Conservation (phyloP, 2,888 invertebrate species). For the Apeira syringaria region DNA sequence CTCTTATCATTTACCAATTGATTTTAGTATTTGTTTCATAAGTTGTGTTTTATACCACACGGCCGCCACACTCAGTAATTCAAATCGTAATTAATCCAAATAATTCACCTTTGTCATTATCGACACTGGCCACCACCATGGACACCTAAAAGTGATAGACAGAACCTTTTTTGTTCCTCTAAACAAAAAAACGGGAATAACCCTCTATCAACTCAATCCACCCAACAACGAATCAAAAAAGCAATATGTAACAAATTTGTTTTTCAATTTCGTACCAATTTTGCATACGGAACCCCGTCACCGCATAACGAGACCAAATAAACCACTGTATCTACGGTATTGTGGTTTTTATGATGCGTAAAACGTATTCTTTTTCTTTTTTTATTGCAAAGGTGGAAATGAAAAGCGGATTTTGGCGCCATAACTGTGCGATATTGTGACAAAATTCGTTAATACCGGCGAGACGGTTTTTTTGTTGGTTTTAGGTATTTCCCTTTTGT, state of each 20-base stretch:
- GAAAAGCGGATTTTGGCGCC: conserved; percentile 57
- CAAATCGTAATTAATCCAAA: too few species aligned
- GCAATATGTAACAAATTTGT: conserved; percentile 84
- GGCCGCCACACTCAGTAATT: too few species aligned
- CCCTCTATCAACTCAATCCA: conserved; percentile 28
- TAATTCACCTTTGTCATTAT: too few species aligned
- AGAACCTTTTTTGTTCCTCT: too few species aligned
- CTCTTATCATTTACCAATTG: too few species aligned
- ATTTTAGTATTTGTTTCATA: too few species aligned
- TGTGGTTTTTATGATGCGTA: conserved; percentile 79
- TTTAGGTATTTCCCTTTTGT: background rate
- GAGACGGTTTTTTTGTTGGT: conserved; percentile 33
- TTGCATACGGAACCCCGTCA: conserved; percentile 72
- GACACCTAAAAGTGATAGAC: too few species aligned
- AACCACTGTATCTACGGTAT: conserved; percentile 52
- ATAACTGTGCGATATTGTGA: conserved; percentile 36
- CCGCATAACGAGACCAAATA: conserved; percentile 61
- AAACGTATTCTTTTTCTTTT: conserved; percentile 42
- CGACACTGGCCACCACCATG: too few species aligned
- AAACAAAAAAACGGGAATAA: conserved; percentile 8
- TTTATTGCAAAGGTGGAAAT: conserved; percentile 71
- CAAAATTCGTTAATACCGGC: conserved; percentile 52
- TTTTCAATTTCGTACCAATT: conserved; percentile 83
- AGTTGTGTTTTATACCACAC: too few species aligned
- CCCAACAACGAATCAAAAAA: conserved; percentile 53